Evolutionary conservation across 2,797 vertebrate species (phyloP), one percentile per base, ranked within the genome.

Genomic region (Chelonia mydas): DNA sequence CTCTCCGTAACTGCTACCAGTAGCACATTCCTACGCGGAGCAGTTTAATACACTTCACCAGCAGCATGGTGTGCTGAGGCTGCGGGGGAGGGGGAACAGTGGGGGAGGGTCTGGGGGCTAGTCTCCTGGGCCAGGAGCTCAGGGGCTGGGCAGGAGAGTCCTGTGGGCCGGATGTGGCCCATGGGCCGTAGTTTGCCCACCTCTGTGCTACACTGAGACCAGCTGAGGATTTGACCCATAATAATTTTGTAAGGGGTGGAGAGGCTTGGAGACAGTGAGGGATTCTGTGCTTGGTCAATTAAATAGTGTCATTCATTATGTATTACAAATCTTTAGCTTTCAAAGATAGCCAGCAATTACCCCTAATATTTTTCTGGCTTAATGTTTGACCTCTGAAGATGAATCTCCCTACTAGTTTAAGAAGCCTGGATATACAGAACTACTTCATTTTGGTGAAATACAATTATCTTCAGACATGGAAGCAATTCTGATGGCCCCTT

Each of bases 221-320:
- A 12, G 0, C 31, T 49, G 83, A 50, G 25, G 4, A 0, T 6
- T 59, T 37, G 12, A 28, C 47, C 61, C 55, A 28, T 85, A 76
- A 12, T 21, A 41, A 68, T 6, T 16, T 59, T 61, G 11, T 23
- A 28, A 78, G 57, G 28, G 33, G 25, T 1, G 45, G 50, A n/a
- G 50, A 10, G 81, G 21, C 1, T 0, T 1, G 31, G 55, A 84
- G 65, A 54, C 90, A 84, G 87, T 72, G 54, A 9, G 49, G 21
- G 80, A 81, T 10, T 59, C 28, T 76, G 72, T 93, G 51, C 89
- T 95, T 92, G 78, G 86, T 92, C 93, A 94, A 85, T 84, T 97
- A 68, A 68, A 37, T 37, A 87, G 81, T 31, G 93, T 95, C 90
- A 74, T 94, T 87, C 90, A 57, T 25, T 83, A 1, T 95, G 74